Evolutionary conservation across 2,797 vertebrate genomes (phyloP).

Genomic region (Spinibarbus caldwelli): DNA sequence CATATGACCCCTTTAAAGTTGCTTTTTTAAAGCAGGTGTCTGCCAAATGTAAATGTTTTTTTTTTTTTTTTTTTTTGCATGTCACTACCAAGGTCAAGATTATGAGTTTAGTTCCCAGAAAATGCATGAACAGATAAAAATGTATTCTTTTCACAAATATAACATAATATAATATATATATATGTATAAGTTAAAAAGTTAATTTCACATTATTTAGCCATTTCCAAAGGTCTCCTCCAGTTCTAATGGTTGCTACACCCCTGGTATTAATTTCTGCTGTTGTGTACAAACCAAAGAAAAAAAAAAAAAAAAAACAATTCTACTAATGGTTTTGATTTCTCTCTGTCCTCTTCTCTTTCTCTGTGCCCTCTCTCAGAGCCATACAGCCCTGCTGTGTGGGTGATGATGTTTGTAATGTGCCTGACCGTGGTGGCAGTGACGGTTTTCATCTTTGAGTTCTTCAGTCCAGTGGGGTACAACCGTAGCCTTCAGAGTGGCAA

Average conservation of each 20-base stretch:
- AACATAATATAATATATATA: too few relatives aligned
- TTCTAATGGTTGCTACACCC: background rate
- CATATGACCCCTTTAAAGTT: too few relatives aligned
- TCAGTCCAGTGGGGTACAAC: conserved; percentile 96
- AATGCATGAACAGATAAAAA: background rate
- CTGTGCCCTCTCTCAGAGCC: conserved; percentile 80
- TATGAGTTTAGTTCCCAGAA: background rate
- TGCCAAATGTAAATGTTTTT: too few relatives aligned
- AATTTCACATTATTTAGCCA: background rate
- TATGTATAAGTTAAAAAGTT: background rate
- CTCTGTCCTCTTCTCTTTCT: conserved; percentile 8
- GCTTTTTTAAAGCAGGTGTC: too few relatives aligned
- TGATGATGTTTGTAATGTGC: conserved; percentile 99
- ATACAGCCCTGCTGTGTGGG: conserved; percentile 95
- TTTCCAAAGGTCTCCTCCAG: background rate
- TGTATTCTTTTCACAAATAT: background rate
- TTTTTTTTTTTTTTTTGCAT: too few relatives aligned
- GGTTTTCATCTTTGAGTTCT: conserved; percentile 97
- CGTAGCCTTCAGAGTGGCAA: conserved; percentile 90
- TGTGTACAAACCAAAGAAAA: background rate
- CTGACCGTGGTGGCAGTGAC: conserved; percentile 95
- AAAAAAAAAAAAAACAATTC: background rate
- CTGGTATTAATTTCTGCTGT: background rate
- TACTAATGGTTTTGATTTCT: conserved; percentile 11
- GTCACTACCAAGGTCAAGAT: background rate